Conservation (phyloP, 2,113 vertebrate species). For the Indri indri region DNA sequence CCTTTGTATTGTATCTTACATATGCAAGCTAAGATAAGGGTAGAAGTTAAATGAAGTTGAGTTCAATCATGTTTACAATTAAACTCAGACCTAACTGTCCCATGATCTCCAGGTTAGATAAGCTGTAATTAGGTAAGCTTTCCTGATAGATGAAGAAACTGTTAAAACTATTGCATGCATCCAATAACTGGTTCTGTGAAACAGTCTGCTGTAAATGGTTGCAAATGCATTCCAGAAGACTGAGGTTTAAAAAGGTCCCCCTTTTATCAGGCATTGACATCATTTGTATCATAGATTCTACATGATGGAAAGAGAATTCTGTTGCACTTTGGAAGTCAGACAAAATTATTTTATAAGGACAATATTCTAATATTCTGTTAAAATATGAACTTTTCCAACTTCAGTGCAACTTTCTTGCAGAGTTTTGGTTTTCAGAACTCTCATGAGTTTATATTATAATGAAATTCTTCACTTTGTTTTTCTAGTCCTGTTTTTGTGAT, state of each 20-base stretch:
- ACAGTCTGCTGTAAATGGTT: background rate
- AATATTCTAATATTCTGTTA: background rate
- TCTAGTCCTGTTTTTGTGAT: background rate
- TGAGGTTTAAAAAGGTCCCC: background rate
- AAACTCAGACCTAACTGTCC: background rate
- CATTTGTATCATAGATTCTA: background rate
- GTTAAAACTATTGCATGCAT: too few species aligned
- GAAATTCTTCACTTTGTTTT: background rate
- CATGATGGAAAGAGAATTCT: background rate
- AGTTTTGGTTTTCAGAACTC: background rate
- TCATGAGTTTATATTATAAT: background rate
- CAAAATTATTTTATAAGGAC: background rate
- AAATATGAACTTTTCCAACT: background rate
- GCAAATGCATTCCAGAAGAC: background rate
- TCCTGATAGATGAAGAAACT: background rate
- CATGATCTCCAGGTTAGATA: too few species aligned
- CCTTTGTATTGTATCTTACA: background rate
- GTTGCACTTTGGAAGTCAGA: background rate
- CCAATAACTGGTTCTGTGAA: background rate
- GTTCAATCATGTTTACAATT: background rate
- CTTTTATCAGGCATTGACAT: background rate
- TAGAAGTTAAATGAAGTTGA: background rate
- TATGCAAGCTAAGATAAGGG: background rate
- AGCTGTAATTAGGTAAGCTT: background rate
- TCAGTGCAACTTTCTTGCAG: background rate